Evolutionary conservation across 2,888 invertebrate genomes (phyloP).

Genomic region (Chloroclysta siterata): DNA sequence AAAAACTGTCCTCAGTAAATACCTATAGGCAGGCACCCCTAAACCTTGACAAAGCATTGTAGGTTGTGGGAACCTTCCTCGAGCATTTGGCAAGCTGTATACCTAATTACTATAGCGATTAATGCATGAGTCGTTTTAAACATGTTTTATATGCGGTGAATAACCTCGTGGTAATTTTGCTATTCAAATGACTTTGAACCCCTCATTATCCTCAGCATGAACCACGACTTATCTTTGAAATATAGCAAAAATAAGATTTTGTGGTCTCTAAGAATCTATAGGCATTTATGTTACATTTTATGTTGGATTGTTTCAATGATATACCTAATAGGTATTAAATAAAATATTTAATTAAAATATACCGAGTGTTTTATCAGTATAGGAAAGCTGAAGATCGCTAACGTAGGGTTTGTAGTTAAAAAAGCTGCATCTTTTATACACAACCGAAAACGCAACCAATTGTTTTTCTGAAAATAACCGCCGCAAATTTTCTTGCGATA

Average conservation of each 20-base stretch:
- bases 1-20: neutral
- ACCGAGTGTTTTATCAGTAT: too few species aligned
- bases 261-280: neutral
- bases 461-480: too few species aligned
- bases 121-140: constrained; percentile 37
- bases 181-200: constrained; percentile 27
- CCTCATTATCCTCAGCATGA: constrained; percentile 7
- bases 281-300: too few species aligned
- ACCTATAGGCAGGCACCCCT: constrained; percentile 29
- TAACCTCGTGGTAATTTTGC: constrained; percentile 24
- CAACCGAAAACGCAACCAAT: too few species aligned
- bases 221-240: neutral
- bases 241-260: neutral
- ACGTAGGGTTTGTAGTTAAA: too few species aligned
- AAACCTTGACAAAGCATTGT: constrained; percentile 42
- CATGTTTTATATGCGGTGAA: constrained; percentile 23
- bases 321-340: too few species aligned
- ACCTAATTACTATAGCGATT: constrained; percentile 37
- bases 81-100: constrained; percentile 37
- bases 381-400: too few species aligned
- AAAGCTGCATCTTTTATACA: too few species aligned
- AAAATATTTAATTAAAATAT: too few species aligned
- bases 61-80: constrained; percentile 34
- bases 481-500: too few species aligned
- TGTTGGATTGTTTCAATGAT: too few species aligned